Base-by-base conservation (phyloP, 2,888 invertebrate species). In the Petrolisthes cinctipes region DNA sequence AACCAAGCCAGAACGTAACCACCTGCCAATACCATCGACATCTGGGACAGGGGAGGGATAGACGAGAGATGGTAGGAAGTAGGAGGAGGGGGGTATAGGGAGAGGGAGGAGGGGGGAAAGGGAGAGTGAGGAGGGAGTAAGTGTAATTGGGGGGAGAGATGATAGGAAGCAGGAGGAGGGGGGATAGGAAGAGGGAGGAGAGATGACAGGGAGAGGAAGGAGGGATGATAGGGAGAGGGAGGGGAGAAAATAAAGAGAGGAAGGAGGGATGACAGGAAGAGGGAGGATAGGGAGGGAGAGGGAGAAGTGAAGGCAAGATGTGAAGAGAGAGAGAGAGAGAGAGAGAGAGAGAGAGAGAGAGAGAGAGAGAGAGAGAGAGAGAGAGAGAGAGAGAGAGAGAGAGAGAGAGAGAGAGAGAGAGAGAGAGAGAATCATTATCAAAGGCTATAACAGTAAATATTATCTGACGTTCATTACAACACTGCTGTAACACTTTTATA, bases 1-100 rank as follows among this genome's bases (percentile, higher is more conserved):
- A 90, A 66, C 91, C 91, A 91, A 37, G 89, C 91, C 23, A 90
- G 66, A 9, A 91, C 76, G 61, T 90, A 91, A 1, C 89, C 87
- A 9, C 86, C 83, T 4, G 91, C 91, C 17, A 91, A 86, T 51
- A 91, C 86, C 90, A 91, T 83, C 11, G 86, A 89, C 68, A 86
- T 86, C 89, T 89, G 80, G 3, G 53, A 68, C 9, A 5, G 61
- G 14, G 11, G 9, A 23, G 20, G 81, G 23, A 23, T 20, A 14
- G 0, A 37, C 2, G n/a, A 37, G 37, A 37, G 37, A 37, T 37
- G 51, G 7, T 57, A 80, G 11, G 9, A 61, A 80, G 6, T 17
- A n/a, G n/a, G 4, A 17, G 54, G 17, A 54, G n/a, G 79, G 51
- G 76, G 51, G 37, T 0, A 37, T 1, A 37, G 37, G 37, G 37